Evolutionary conservation across 30 jellyfish, hydroid and myxozoan species (phyloP), one percentile per base, ranked within the genome.

Genomic region (Aurelia coerulea): DNA sequence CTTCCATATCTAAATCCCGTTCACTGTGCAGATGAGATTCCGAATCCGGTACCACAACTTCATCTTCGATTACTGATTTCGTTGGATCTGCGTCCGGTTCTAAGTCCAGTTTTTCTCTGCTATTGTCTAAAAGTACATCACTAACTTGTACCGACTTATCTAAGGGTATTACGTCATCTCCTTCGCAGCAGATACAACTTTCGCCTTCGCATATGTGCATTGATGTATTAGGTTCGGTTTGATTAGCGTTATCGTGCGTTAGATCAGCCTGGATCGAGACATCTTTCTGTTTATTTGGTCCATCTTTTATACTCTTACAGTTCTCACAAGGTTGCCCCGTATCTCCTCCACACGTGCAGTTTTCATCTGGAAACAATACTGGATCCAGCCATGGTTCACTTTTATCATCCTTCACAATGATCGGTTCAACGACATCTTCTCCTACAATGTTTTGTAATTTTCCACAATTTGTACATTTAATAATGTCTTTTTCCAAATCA

Each of bases 71-170:
- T 1, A 37, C 83, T 14, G 65, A 34, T 65, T 31, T 88, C 69
- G 62, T 60, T 4, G 37, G 76, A 37, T 42, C 65, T 62, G 54
- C n/a, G 15, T 42, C 37, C 46, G 34, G 62, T 39, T 39, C 51
- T 2, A 39, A 1, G 13, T 80, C 84, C 56, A 34, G 71, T 19
- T 80, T 42, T 2, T 69, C 83, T 67, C 78, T 65, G 29, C 65
- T 80, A 10, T 3, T 34, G 39, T 86, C 89, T 12, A 75, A 65
- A 23, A 77, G 74, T 5, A 86, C 59, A 19, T 77, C 95, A 65
- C 89, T 86, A 15, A 86, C 95, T 86, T 86, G 95, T 6, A 86
- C 84, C 37, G 95, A 86, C 37, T 86, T 86, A 50, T 86, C 95
- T 35, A 75, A 59, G 6, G 95, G 95, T 17, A 5, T 15, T 65